A percentile compares a stretch with the other conserved stretches of the same genome.
Evolutionary conservation across 2,888 invertebrate species (phyloP).

Genomic region (Lasioglossum malachurum): DNA sequence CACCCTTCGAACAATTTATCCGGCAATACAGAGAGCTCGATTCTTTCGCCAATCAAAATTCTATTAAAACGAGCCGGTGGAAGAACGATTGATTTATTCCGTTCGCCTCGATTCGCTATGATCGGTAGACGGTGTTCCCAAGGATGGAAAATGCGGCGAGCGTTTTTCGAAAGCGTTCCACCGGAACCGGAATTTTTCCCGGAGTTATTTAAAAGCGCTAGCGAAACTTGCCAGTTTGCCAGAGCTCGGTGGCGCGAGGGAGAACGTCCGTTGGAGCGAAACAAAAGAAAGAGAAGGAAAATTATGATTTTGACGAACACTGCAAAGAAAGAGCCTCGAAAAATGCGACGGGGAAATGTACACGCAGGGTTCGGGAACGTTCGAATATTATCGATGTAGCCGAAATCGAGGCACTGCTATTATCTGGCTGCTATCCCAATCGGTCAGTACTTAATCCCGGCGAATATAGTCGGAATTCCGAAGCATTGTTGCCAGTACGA

Average conservation of each 20-base stretch:
- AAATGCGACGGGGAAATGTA: slow-evolving; percentile 66
- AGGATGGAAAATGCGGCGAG: neutral
- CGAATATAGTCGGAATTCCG: slow-evolving; percentile 75
- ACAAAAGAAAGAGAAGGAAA: neutral
- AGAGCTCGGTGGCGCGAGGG: neutral
- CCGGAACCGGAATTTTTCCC: slow-evolving; percentile 22
- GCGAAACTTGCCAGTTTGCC: slow-evolving; percentile 20
- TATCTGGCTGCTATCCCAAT: slow-evolving; percentile 64
- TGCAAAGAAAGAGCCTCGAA: slow-evolving; percentile 37
- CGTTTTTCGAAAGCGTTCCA: slow-evolving; percentile 7
- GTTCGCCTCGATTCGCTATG: neutral
- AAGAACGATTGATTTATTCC: slow-evolving; percentile 6
- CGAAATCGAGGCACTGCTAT: slow-evolving; percentile 64
- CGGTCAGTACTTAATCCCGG: slow-evolving; percentile 72
- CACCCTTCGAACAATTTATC: neutral
- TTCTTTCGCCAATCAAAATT: slow-evolving; percentile 4
- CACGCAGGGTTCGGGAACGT: slow-evolving; percentile 15
- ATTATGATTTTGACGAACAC: slow-evolving; percentile 50
- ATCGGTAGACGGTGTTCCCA: neutral
- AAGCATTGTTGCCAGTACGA: slow-evolving; percentile 78
- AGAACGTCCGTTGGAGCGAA: neutral
- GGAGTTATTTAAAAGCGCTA: slow-evolving; percentile 39
- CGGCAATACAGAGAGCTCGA: neutral
- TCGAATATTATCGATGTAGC: slow-evolving; percentile 74
- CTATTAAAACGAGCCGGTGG: neutral